phyloP scores from a whole-genome alignment of 2,797 vertebrate genomes.

The Poecilia velifera region DNA sequence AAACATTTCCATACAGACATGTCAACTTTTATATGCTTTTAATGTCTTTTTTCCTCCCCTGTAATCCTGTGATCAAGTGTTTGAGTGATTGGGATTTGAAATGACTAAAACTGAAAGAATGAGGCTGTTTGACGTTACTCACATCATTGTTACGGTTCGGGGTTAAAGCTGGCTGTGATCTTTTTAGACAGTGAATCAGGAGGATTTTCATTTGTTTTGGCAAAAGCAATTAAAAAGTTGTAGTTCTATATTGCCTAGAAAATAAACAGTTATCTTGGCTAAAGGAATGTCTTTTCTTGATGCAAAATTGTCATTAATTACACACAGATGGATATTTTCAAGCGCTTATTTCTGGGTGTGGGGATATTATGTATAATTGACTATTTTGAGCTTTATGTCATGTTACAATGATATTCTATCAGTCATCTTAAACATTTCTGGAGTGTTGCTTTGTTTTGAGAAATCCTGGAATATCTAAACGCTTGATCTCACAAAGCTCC shows the following conservation, averaged over 20 bases:
- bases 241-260: neutral
- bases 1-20: constrained; percentile 43
- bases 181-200: neutral
- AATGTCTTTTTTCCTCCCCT: constrained; percentile 18
- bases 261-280: neutral
- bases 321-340: neutral
- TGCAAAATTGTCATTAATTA: neutral
- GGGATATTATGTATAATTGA: no score
- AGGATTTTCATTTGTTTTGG: neutral
- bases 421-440: no score
- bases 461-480: no score
- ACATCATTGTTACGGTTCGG: neutral
- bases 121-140: neutral
- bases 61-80: constrained; percentile 27
- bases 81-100: constrained; percentile 28
- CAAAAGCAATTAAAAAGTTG: neutral
- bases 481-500: no score
- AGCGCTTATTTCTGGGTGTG: no score
- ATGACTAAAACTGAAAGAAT: constrained; percentile 15
- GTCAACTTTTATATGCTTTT: constrained; percentile 53
- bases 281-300: neutral
- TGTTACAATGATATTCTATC: no score
- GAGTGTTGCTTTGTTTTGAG: no score
- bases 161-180: neutral
- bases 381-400: no score